These are phyloP conservation scores for Grallaria varia DNA, from an alignment of 2,113 vertebrate species.

Conservation along the genomic window DNA sequence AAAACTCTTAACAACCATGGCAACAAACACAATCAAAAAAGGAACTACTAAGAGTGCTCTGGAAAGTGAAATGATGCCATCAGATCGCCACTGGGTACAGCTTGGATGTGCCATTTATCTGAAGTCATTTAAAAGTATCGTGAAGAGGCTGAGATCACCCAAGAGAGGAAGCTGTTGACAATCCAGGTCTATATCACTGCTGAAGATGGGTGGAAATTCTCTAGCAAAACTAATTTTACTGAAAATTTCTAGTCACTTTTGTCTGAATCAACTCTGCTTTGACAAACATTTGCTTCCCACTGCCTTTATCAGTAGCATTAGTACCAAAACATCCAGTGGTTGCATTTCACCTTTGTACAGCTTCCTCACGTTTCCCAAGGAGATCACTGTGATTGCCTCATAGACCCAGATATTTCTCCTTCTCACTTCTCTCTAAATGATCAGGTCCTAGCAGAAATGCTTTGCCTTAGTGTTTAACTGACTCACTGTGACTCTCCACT, in stretches of 20 bases:
- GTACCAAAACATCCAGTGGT: background rate
- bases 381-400: background rate
- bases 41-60: background rate
- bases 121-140: background rate
- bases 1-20: background rate
- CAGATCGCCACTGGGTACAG: background rate
- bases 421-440: background rate
- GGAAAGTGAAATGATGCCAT: background rate
- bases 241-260: background rate
- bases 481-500: background rate
- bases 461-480: background rate
- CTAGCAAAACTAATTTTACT: background rate
- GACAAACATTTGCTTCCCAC: background rate
- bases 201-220: background rate
- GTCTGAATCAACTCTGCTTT: background rate
- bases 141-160: background rate
- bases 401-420: background rate
- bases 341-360: background rate
- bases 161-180: background rate
- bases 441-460: background rate
- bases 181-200: background rate
- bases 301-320: background rate
- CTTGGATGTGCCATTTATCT: background rate
- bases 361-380: accelerated
- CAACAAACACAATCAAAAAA: background rate